Evolutionary conservation across 2,888 invertebrate species (phyloP).

Genomic region (Ecliptopera silaceata): DNA sequence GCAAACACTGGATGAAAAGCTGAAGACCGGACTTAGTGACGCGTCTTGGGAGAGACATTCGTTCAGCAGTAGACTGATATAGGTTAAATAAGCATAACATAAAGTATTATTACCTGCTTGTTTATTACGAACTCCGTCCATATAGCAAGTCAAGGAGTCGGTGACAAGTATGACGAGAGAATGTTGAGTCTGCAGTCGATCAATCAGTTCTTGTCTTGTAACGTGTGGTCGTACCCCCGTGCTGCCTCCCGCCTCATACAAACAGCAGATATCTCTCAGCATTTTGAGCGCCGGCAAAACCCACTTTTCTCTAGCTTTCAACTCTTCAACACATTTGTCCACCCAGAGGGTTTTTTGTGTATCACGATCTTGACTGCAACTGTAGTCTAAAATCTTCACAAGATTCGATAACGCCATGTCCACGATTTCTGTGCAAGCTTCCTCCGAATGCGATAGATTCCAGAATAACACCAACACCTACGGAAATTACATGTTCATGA

Average conservation of each 20-base stretch:
- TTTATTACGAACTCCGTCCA: constrained; percentile 90
- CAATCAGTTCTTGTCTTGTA: constrained; percentile 90
- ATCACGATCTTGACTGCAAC: constrained; percentile 98
- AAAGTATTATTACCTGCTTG: constrained; percentile 52
- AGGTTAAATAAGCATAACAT: too few species aligned
- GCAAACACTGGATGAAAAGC: too few species aligned
- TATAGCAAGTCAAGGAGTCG: constrained; percentile 94
- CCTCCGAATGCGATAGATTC: constrained; percentile 98
- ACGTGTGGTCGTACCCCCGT: constrained; percentile 73
- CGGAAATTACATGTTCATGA: too few species aligned
- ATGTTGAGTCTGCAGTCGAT: constrained; percentile 95
- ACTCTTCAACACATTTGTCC: constrained; percentile 96
- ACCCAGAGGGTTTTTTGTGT: constrained; percentile 98
- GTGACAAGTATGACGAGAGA: constrained; percentile 96
- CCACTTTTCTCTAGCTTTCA: constrained; percentile 94
- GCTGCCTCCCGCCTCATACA: constrained; percentile 92
- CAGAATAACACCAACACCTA: constrained; percentile 95
- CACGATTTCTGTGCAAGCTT: constrained; percentile 98
- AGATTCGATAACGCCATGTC: constrained; percentile 97
- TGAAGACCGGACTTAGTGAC: too few species aligned
- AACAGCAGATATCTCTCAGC: constrained; percentile 96
- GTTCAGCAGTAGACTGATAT: too few species aligned
- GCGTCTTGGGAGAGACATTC: too few species aligned
- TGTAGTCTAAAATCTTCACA: constrained; percentile 98
- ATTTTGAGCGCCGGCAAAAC: constrained; percentile 97